A percentile compares a stretch with the other conserved stretches of the same genome.
Conservation (phyloP, 2,888 invertebrate species). For the Drosophila picticornis region DNA sequence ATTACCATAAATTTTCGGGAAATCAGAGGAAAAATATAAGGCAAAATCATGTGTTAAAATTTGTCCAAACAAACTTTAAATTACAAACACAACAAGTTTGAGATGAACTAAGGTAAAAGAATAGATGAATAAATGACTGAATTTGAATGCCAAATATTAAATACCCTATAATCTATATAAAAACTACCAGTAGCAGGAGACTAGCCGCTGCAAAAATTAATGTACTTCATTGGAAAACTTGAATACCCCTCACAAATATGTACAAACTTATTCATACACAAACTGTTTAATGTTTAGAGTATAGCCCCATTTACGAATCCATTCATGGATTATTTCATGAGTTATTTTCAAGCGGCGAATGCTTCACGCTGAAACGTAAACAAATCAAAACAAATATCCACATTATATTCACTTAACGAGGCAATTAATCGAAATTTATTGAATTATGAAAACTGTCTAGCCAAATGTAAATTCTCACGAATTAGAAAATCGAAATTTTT, state of each 20-base stretch:
- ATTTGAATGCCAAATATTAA: neutral
- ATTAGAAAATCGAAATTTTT: slow-evolving; percentile 29
- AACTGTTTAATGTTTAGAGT: slow-evolving; percentile 43
- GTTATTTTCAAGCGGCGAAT: slow-evolving; percentile 26
- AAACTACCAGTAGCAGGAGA: neutral
- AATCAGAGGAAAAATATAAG: neutral
- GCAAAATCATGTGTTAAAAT: neutral
- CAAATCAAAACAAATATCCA: slow-evolving; percentile 57
- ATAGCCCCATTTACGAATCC: slow-evolving; percentile 39
- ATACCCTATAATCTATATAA: slow-evolving; percentile 1
- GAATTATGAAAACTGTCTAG: slow-evolving; percentile 50
- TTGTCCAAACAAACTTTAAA: slow-evolving; percentile 3
- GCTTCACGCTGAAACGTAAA: slow-evolving; percentile 2
- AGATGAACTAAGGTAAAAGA: neutral
- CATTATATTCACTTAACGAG: slow-evolving; percentile 54
- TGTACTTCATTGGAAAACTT: neutral
- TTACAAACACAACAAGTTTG: slow-evolving; percentile 24
- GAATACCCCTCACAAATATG: neutral
- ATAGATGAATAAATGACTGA: neutral
- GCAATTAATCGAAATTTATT: slow-evolving; percentile 54
- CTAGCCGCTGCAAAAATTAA: neutral
- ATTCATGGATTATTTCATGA: slow-evolving; percentile 48
- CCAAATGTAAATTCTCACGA: slow-evolving; percentile 43
- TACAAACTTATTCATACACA: neutral
- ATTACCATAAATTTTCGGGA: slow-evolving; percentile 8